A percentile compares a stretch with the other conserved stretches of the same genome.
Conservation (phyloP, 2,113 vertebrate genomes). For the Urocynchramus pylzowi region DNA sequence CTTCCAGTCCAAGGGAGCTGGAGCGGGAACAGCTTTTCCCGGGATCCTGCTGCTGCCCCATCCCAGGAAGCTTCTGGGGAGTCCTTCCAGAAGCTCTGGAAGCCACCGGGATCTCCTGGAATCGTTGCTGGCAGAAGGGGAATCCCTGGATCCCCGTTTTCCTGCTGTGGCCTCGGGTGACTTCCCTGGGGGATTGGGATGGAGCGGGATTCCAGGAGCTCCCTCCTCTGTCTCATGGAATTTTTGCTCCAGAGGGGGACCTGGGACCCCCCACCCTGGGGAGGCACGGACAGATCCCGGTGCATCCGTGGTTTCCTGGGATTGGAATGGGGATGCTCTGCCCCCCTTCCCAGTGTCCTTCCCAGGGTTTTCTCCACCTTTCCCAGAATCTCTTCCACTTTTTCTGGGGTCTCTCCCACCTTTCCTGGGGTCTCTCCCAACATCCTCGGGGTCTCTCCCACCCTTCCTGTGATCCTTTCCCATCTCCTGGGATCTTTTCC, state of each 20-base stretch:
- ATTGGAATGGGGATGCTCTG: neutral
- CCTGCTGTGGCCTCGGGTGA: neutral
- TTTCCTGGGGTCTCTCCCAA: too few relatives aligned
- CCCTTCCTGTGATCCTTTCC: fast-evolving
- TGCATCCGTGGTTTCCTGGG: neutral
- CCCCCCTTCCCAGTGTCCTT: neutral
- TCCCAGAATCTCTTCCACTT: too few relatives aligned
- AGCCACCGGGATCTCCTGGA: neutral
- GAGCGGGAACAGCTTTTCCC: fast-evolving
- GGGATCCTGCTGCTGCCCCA: neutral
- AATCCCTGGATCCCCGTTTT: neutral
- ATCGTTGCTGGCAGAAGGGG: neutral
- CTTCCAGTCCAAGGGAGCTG: neutral
- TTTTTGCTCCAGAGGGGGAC: neutral
- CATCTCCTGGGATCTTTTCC: neutral
- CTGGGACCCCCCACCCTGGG: fast-evolving
- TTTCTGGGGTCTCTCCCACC: too few relatives aligned
- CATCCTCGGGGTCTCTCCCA: neutral
- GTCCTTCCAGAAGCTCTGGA: neutral
- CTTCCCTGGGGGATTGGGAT: neutral
- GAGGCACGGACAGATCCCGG: fast-evolving
- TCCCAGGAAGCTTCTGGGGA: neutral
- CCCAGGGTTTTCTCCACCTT: neutral
- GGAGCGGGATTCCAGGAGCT: neutral
- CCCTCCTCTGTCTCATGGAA: fast-evolving